Evolutionary conservation across 2,113 vertebrate species (phyloP).

Genomic region (Lagopus leucura): DNA sequence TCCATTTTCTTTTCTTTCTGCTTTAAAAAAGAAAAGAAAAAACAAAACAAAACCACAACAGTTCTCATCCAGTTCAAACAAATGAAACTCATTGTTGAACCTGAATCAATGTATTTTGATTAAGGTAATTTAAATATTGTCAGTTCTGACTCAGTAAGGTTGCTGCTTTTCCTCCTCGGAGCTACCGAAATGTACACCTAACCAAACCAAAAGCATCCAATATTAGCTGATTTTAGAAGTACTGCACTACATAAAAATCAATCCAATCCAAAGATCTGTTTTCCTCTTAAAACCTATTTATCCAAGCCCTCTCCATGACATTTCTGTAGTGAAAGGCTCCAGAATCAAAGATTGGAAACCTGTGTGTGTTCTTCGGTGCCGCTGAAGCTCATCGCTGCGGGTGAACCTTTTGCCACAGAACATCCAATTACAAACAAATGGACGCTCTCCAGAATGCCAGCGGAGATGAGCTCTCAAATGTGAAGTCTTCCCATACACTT

Average conservation of each 20-base stretch:
- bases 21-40: background rate
- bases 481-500: constrained; percentile 98
- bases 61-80: background rate
- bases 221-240: background rate
- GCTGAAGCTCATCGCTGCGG: constrained; percentile 97
- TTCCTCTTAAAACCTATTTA: constrained; percentile 18
- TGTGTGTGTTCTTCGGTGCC: constrained; percentile 98
- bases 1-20: background rate
- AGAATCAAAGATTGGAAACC: constrained; percentile 81
- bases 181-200: background rate
- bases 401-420: constrained; percentile 99
- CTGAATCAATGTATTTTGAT: background rate
- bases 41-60: background rate
- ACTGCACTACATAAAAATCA: background rate
- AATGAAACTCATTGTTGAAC: background rate
- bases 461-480: constrained; percentile 98
- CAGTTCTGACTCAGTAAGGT: background rate
- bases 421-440: constrained; percentile 98
- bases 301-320: background rate
- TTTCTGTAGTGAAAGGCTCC: background rate
- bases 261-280: background rate
- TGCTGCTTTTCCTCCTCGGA: background rate
- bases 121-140: background rate
- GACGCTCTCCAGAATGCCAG: constrained; percentile 98
- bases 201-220: background rate